Evolutionary conservation across 2,888 invertebrate species (phyloP).

Genomic region (Lepeophtheirus nordmannii): DNA sequence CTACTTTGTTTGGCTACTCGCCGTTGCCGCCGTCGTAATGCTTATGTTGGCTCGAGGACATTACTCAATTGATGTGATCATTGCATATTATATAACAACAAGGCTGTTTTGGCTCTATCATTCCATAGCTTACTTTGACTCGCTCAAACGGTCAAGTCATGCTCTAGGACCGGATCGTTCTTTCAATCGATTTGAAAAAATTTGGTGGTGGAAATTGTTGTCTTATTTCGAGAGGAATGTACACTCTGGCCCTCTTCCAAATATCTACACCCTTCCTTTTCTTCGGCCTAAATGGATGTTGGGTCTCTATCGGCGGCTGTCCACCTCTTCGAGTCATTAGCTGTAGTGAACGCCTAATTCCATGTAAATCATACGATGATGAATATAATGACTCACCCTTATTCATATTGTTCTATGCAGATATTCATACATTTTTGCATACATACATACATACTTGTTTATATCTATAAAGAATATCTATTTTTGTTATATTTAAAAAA

Average conservation of each 20-base stretch:
- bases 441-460: no score
- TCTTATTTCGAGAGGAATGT: slow-evolving; percentile 74
- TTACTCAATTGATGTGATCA: slow-evolving; percentile 76
- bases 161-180: neutral
- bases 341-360: no score
- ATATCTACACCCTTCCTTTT: neutral
- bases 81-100: slow-evolving; percentile 79
- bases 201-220: slow-evolving; percentile 72
- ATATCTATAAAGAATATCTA: no score
- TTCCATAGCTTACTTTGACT: slow-evolving; percentile 57
- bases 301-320: neutral
- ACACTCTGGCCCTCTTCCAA: slow-evolving; percentile 36
- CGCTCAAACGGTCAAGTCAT: slow-evolving; percentile 44
- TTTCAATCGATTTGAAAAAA: slow-evolving; percentile 4
- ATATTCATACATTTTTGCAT: no score
- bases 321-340: no score
- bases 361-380: no score
- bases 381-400: no score
- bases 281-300: neutral
- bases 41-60: slow-evolving; percentile 57
- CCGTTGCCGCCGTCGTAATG: slow-evolving; percentile 56
- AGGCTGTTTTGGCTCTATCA: slow-evolving; percentile 55
- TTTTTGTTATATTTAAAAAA: no score
- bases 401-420: no score
- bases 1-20: slow-evolving; percentile 57